phyloP scores from a whole-genome alignment of 2,888 invertebrate genomes.

The Andricus curvator region DNA sequence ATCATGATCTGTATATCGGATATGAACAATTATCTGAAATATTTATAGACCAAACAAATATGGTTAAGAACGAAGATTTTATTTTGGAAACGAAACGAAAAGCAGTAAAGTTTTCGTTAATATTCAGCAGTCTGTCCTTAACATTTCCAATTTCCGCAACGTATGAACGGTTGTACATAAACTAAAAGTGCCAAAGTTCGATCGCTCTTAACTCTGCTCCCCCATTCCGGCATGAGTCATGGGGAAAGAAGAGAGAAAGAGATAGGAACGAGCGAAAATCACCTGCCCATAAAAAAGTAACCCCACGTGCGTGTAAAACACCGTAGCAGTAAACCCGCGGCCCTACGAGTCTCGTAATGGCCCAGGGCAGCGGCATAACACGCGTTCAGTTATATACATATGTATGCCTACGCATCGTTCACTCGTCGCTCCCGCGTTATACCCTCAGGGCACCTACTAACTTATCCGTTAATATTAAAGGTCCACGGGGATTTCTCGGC shows the following conservation, averaged over 20 bases:
- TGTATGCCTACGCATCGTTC: conserved; percentile 38
- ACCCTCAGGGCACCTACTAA: conserved; percentile 69
- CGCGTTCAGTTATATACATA: conserved; percentile 36
- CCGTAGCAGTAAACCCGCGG: conserved; percentile 54
- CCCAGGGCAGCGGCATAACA: conserved; percentile 53
- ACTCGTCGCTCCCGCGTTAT: conserved; percentile 48
- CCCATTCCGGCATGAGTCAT: conserved; percentile 44
- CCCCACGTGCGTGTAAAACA: conserved; percentile 58
- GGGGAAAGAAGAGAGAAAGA: conserved; percentile 34
- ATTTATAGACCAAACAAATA: too few species aligned
- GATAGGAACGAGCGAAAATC: conserved; percentile 62
- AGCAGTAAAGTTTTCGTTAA: neutral
- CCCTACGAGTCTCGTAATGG: conserved; percentile 45
- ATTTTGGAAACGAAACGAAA: neutral
- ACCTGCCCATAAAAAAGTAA: conserved; percentile 63
- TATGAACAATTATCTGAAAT: too few species aligned
- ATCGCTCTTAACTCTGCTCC: conserved; percentile 38
- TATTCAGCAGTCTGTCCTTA: neutral
- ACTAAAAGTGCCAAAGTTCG: conserved; percentile 33
- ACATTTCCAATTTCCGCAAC: conserved; percentile 4
- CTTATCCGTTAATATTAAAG: conserved; percentile 77
- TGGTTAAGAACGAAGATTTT: too few species aligned
- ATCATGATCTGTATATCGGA: too few species aligned
- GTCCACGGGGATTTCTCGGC: conserved; percentile 65
- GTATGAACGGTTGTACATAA: neutral